Conservation (phyloP, 2,113 vertebrate species). For the Epinephelus fuscoguttatus region DNA sequence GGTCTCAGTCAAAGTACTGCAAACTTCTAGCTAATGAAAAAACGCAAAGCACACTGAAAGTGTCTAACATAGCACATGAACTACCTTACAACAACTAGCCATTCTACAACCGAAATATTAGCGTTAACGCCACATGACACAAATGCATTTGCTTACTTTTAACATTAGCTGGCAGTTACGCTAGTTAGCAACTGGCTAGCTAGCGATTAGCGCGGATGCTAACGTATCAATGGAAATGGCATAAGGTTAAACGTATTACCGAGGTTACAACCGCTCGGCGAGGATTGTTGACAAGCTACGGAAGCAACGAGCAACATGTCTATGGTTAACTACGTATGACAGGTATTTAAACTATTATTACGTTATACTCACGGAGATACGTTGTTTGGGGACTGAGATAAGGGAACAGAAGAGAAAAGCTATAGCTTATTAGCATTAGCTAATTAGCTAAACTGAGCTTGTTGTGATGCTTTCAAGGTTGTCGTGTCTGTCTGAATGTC, state of each 20-base stretch:
- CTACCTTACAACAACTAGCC: not conserved
- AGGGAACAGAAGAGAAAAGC: not conserved
- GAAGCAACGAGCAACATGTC: not conserved
- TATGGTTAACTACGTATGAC: not conserved
- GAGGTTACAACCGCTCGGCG: no score
- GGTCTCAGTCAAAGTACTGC: no score
- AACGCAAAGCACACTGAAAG: no score
- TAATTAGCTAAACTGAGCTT: not conserved
- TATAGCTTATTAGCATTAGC: not conserved
- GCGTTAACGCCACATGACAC: not conserved
- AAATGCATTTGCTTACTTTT: not conserved
- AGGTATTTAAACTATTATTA: not conserved
- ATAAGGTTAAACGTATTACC: no score
- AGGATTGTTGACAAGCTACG: not conserved
- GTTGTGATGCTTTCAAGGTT: not conserved
- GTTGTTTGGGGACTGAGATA: not conserved
- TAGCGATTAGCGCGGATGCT: not conserved
- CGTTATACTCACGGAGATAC: no score
- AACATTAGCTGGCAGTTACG: not conserved
- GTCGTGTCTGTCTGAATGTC: not conserved
- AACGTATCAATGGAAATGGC: not conserved
- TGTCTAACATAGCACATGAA: no score
- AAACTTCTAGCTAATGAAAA: no score
- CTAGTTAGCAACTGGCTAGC: not conserved
- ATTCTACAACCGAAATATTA: not conserved